Percentiles rank a stretch among this genome's conserved stretches.
phyloP scores from a whole-genome alignment of 2,113 vertebrate genomes.

The Collichthys lucidus region DNA sequence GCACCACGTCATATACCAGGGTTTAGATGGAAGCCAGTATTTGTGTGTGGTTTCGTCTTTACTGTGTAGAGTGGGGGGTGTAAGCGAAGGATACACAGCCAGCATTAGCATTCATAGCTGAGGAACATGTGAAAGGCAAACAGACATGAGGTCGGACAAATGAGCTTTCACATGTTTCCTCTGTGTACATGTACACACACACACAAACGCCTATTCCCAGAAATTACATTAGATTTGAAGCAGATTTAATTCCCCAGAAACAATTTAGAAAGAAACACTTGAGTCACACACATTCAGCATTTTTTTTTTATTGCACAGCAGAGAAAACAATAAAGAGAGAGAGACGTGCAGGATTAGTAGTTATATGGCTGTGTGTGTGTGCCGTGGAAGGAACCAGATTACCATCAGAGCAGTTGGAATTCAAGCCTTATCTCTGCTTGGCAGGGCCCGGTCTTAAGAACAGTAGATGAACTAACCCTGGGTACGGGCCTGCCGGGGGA shows the following conservation, averaged over 20 bases:
- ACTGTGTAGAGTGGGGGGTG: neutral
- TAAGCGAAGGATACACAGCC: neutral
- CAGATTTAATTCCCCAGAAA: slow-evolving; percentile 23
- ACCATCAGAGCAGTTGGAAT: slow-evolving; percentile 78
- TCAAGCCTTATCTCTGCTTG: slow-evolving; percentile 77
- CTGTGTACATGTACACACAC: slow-evolving; percentile 14
- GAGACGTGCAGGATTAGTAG: slow-evolving; percentile 51
- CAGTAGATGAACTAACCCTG: slow-evolving; percentile 60
- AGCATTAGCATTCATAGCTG: slow-evolving; percentile 14
- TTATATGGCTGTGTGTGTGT: slow-evolving; percentile 51
- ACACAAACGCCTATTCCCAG: neutral
- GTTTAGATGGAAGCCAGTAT: neutral
- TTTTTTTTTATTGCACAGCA: slow-evolving; percentile 16
- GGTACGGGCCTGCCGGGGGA: slow-evolving; percentile 57
- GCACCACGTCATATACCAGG: neutral
- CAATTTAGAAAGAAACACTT: slow-evolving; percentile 18
- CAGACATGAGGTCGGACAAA: slow-evolving; percentile 15
- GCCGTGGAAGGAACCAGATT: slow-evolving; percentile 74
- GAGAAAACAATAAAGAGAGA: neutral
- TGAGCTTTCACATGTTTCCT: slow-evolving; percentile 35
- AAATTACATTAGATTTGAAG: slow-evolving; percentile 7
- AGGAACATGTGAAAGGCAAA: slow-evolving; percentile 28
- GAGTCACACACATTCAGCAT: neutral
- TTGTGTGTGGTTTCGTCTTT: neutral
- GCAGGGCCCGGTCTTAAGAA: slow-evolving; percentile 66